A percentile compares a stretch with the other conserved stretches of the same genome.
Conservation (phyloP, 2,113 vertebrate genomes). For the Phaetusa simplex region DNA sequence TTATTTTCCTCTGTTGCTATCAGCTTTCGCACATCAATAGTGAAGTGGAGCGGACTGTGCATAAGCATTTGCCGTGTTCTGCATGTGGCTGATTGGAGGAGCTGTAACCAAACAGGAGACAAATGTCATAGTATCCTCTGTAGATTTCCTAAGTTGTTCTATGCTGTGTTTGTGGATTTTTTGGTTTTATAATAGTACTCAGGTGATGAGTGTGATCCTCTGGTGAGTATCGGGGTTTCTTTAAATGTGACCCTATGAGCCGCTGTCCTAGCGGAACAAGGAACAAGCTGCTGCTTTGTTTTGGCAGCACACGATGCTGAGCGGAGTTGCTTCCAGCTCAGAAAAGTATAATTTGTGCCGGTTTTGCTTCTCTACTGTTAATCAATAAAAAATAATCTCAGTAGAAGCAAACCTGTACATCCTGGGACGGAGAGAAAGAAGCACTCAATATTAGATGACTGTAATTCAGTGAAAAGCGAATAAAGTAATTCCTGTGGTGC, state of each 20-base stretch:
- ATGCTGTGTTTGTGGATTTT: neutral
- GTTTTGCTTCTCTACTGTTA: neutral
- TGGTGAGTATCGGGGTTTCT: neutral
- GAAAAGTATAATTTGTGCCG: neutral
- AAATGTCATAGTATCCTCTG: neutral
- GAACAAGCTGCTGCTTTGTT: neutral
- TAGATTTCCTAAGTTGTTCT: neutral
- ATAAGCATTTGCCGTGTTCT: neutral
- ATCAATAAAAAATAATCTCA: neutral
- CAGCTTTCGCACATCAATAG: neutral
- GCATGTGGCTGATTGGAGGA: neutral
- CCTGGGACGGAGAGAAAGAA: neutral
- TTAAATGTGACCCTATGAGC: neutral
- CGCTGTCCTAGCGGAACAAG: neutral
- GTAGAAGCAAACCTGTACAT: neutral
- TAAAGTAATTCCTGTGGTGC: neutral
- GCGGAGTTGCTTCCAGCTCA: neutral
- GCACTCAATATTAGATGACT: neutral
- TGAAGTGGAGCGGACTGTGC: neutral
- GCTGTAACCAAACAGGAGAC: neutral
- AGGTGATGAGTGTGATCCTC: neutral
- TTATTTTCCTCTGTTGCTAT: neutral
- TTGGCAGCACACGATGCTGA: neutral
- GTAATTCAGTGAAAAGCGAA: neutral
- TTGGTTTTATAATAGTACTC: neutral